A percentile compares a stretch with the other conserved stretches of the same genome.
Conservation (phyloP, 2,888 invertebrate genomes). For the Disparrhopalites patrizii region DNA sequence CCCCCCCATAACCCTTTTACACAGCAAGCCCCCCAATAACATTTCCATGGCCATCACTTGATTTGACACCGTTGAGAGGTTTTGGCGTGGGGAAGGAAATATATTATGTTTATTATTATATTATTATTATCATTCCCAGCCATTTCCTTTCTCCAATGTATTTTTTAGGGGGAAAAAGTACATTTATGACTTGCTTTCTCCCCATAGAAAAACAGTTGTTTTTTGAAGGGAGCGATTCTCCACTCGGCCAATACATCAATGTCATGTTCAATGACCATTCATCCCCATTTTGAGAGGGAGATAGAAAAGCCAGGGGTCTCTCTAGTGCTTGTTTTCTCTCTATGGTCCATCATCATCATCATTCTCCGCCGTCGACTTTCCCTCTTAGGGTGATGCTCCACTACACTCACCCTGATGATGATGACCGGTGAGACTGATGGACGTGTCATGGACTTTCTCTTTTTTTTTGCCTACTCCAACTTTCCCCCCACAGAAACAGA, state of each 20-base stretch:
- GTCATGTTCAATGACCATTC: constrained; percentile 11
- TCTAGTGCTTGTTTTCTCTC: constrained; percentile 7
- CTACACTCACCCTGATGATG: no score
- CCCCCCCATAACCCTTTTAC: neutral
- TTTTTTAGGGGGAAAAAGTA: neutral
- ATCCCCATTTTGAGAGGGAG: constrained; percentile 1
- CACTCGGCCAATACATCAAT: constrained; percentile 1
- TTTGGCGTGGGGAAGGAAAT: no score
- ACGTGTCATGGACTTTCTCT: constrained; percentile 15
- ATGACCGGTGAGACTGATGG: constrained; percentile 9
- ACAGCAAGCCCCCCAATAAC: neutral
- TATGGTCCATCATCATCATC: no score
- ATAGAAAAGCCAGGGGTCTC: neutral
- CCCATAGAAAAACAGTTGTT: neutral
- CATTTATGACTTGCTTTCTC: no score
- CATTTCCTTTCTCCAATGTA: neutral
- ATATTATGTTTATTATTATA: neutral
- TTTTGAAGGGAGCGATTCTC: neutral
- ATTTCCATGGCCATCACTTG: constrained; percentile 10
- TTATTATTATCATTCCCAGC: neutral
- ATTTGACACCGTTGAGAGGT: constrained; percentile 3
- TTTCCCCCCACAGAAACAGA: no score
- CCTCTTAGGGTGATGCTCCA: no score
- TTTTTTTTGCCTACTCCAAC: neutral
- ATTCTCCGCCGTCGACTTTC: no score